Evolutionary conservation across 1,140 invertebrate species (phyloP), one percentile per base, ranked within the genome.

Genomic region (Lanistes nyassanus): DNA sequence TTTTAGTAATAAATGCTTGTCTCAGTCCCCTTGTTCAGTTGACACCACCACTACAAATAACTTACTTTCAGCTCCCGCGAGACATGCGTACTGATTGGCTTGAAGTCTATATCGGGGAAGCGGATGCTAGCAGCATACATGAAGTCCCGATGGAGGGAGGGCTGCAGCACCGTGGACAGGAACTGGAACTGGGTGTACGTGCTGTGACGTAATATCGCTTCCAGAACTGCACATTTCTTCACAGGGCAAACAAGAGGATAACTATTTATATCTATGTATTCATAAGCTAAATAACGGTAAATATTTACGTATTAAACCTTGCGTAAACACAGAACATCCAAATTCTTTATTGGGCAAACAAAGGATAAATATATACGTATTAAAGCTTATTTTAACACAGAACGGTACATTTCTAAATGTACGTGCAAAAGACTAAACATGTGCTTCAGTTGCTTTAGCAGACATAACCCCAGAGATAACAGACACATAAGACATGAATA

Each of bases 101-200:
- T 75, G 77, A 89, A 89, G 16, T 85, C 79, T 37, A 83, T 81
- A 6, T 78, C 78, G 7, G 87, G 86, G 78, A 85, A 87, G 29
- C 79, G 75, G 47, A 67, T 78, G 39, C 84, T 76, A 19, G 83
- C 86, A 9, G 85, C 83, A 74, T 89, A 89, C 80, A 87, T 86
- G 74, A 88, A 87, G 73, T 89, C 88, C 29, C 88, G 53, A 73
- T 88, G 88, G 31, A 87, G 78, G 21, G 82, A 74, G 0, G 88
- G 88, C 79, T 88, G 87, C 72, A 88, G 75, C 13, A 85, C 84
- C 0, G 88, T 88, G 76, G 77, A 81, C 39, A 89, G 78, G 31
- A 89, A 87, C 79, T 85, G 84, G 69, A 87, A 81, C 83, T 88
- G 87, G 21, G 70, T 79, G 71, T 82, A 83, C 55, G 79, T 80